Conservation (phyloP, 2,888 invertebrate species). For the Prenolepis imparis region DNA sequence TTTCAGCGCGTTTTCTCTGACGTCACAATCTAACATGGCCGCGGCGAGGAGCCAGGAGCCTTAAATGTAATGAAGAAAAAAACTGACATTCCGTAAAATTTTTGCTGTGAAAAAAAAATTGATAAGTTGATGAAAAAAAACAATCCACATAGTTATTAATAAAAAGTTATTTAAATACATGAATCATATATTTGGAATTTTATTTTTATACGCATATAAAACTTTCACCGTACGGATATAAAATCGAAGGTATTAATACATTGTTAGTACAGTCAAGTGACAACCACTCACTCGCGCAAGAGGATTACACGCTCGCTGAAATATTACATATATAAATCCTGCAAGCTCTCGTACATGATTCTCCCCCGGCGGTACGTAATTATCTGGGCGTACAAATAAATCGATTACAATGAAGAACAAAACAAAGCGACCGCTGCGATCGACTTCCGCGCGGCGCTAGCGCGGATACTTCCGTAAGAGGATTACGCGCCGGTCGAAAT, state of each 20-base stretch:
- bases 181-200: neutral
- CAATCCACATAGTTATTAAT: neutral
- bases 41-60: too few relatives aligned
- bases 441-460: slow-evolving; percentile 45
- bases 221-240: neutral
- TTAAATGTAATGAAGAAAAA: neutral
- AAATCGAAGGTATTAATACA: slow-evolving; percentile 1
- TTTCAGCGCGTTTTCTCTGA: too few relatives aligned
- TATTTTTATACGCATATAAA: neutral
- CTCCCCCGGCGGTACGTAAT: slow-evolving; percentile 5
- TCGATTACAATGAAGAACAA: slow-evolving; percentile 70
- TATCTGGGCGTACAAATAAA: slow-evolving; percentile 56
- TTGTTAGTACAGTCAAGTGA: slow-evolving; percentile 63
- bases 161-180: neutral
- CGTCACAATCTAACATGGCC: too few relatives aligned
- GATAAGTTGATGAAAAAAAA: slow-evolving; percentile 13
- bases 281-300: slow-evolving; percentile 65
- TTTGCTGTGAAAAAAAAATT: neutral
- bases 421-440: slow-evolving; percentile 53
- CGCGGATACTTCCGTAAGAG: slow-evolving; percentile 69
- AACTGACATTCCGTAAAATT: neutral
- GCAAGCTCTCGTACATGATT: slow-evolving; percentile 31
- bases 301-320: slow-evolving; percentile 61
- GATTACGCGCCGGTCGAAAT: slow-evolving; percentile 72
- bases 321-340: slow-evolving; percentile 56